phyloP scores from a whole-genome alignment of 1,140 invertebrate species.

The Cherax quadricarinatus region DNA sequence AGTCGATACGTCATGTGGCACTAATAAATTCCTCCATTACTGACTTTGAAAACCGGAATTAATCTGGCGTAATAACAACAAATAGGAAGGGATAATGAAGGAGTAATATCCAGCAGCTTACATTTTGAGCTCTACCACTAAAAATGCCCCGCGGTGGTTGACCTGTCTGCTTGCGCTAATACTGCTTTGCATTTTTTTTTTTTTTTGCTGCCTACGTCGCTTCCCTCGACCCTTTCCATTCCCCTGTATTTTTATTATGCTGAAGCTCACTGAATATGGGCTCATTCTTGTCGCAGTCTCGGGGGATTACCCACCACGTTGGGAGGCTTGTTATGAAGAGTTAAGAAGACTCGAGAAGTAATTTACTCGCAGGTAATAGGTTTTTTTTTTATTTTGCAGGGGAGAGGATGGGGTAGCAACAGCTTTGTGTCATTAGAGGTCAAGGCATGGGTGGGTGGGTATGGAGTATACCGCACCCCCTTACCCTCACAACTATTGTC shows the following conservation, averaged over 20 bases:
- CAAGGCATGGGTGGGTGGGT: slow-evolving; percentile 10
- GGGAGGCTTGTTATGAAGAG: not conserved
- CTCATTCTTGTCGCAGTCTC: not conserved
- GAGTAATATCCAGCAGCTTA: not conserved
- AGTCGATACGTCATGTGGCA: not conserved
- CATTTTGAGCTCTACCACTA: not conserved
- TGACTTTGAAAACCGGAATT: not conserved
- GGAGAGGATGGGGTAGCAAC: not conserved
- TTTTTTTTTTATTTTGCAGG: not conserved
- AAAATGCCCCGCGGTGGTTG: not conserved
- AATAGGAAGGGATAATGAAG: not conserved
- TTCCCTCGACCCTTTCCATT: not conserved
- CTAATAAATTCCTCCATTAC: slow-evolving; percentile 17
- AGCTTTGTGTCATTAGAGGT: not conserved
- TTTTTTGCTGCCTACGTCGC: no score
- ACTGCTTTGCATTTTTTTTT: not conserved
- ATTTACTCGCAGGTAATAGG: not conserved
- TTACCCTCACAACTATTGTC: not conserved
- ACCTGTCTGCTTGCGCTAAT: not conserved
- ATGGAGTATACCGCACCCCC: not conserved
- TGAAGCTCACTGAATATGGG: not conserved
- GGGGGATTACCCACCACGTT: not conserved
- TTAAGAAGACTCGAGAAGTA: not conserved
- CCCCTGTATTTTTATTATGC: not conserved
- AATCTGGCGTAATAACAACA: not conserved